These are phyloP conservation scores for Acanthurus lineatus DNA, from an alignment of 2,797 vertebrate genomes.

Conservation along the genomic window DNA sequence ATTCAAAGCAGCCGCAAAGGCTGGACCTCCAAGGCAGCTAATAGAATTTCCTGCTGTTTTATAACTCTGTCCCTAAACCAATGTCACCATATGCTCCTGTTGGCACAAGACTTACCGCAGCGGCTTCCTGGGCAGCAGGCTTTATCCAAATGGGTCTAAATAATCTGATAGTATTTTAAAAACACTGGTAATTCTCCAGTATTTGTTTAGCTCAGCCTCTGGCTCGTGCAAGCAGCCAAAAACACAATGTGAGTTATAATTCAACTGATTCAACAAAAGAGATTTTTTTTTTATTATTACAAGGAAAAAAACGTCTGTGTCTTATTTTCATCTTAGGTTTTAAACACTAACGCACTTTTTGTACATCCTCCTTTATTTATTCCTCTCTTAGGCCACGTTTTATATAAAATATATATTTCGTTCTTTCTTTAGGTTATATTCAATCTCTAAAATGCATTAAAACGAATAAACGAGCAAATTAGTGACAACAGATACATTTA, in stretches of 20 bases:
- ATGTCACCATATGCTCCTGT: slow-evolving; percentile 86
- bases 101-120: slow-evolving; percentile 71
- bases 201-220: slow-evolving; percentile 21
- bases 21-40: slow-evolving; percentile 78
- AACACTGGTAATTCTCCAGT: not conserved
- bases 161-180: slow-evolving; percentile 21
- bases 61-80: slow-evolving; percentile 82
- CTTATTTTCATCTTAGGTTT: not conserved
- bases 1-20: slow-evolving; percentile 75
- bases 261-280: not conserved
- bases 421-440: not conserved
- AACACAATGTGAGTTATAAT: not conserved
- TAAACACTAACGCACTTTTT: not conserved
- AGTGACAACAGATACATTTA: not conserved
- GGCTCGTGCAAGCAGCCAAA: not conserved
- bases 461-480: slow-evolving; percentile 20
- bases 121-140: slow-evolving; percentile 54
- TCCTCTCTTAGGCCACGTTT: not conserved
- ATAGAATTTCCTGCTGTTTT: slow-evolving; percentile 87
- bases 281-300: slow-evolving; percentile 6
- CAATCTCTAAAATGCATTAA: not conserved
- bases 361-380: not conserved
- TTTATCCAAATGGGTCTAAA: slow-evolving; percentile 65
- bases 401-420: slow-evolving; percentile 7
- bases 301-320: not conserved